Conservation (phyloP, 2,797 vertebrate genomes). For the Tarsius wallacei region DNA sequence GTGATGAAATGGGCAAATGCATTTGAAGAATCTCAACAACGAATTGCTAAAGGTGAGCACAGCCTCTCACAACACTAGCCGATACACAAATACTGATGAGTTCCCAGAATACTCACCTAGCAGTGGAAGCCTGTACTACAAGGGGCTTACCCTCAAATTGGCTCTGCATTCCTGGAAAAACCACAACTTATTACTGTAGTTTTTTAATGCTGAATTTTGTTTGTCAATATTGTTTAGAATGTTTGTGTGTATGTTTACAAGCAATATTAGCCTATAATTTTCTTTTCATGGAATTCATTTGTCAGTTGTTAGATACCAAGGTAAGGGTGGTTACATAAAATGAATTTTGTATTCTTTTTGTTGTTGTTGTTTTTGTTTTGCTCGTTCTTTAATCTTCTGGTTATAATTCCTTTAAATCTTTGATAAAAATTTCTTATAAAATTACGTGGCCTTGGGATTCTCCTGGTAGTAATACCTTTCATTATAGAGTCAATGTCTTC, state of each 20-base stretch:
- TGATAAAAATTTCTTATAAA: neutral
- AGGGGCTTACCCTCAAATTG: neutral
- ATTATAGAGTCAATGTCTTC: neutral
- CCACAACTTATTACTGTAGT: neutral
- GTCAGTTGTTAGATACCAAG: neutral
- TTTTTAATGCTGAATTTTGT: neutral
- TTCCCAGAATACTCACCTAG: too few relatives aligned
- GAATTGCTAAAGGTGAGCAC: too few relatives aligned
- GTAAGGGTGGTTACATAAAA: neutral
- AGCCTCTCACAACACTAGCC: too few relatives aligned
- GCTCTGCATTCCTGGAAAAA: neutral
- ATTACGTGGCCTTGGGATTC: neutral
- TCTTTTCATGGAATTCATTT: neutral
- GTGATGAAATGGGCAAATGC: too few relatives aligned
- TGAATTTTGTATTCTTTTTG: neutral
- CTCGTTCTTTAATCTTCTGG: neutral
- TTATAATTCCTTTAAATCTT: neutral
- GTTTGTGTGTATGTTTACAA: neutral
- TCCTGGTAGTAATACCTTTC: neutral
- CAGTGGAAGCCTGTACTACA: too few relatives aligned
- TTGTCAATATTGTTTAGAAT: neutral
- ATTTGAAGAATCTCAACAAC: too few relatives aligned
- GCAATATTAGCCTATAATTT: neutral
- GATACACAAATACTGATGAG: too few relatives aligned
- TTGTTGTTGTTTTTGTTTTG: too few relatives aligned